Conservation (phyloP, 64 coral and sea anemone genomes). For the Stichodactyla mertensii region DNA sequence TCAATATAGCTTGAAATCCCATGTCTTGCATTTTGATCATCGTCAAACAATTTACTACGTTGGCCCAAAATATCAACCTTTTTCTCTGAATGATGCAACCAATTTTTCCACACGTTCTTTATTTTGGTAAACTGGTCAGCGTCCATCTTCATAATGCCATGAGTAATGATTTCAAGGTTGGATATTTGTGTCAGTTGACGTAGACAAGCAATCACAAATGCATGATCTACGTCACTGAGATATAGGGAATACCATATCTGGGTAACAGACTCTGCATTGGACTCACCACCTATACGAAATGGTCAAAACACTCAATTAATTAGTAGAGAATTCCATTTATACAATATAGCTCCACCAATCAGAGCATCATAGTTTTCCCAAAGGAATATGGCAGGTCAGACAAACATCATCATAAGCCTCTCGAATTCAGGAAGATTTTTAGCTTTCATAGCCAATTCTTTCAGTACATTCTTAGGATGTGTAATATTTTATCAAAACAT, state of each 20-base stretch:
- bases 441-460: neutral
- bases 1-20: slow-evolving; percentile 16
- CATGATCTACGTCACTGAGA: slow-evolving; percentile 2
- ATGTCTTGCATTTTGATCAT: neutral
- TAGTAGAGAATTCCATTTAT: no score
- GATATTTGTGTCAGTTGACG: slow-evolving; percentile 23
- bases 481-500: no score
- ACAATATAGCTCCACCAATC: no score
- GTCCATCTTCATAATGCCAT: slow-evolving; percentile 18
- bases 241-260: slow-evolving; percentile 69
- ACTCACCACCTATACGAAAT: neutral
- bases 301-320: no score
- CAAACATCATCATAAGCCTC: no score
- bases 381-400: no score
- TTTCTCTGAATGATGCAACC: neutral
- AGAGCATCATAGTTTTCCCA: no score
- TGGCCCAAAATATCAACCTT: slow-evolving; percentile 1
- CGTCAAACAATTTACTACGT: neutral
- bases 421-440: no score
- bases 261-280: slow-evolving; percentile 30
- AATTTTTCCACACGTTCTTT: slow-evolving; percentile 20
- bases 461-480: no score
- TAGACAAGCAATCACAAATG: slow-evolving; percentile 1
- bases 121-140: neutral
- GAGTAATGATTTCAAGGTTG: slow-evolving; percentile 20